phyloP scores from a whole-genome alignment of 2,113 vertebrate genomes.

The Noturus placidus region DNA sequence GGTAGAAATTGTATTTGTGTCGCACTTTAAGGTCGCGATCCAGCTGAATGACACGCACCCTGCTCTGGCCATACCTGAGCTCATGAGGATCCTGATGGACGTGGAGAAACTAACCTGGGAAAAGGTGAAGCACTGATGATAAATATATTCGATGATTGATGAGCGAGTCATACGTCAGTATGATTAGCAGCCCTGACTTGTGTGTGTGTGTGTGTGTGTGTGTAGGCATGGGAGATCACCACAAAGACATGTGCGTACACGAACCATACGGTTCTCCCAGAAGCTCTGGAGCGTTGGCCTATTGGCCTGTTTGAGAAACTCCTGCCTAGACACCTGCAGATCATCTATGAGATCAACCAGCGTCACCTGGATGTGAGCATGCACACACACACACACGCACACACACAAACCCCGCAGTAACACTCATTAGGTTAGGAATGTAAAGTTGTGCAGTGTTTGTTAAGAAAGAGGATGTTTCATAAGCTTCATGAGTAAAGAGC shows the following conservation, averaged over 20 bases:
- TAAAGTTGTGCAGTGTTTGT: not conserved
- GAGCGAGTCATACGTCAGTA: not conserved
- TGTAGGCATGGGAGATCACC: conserved; percentile 85
- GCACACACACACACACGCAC: too few species aligned
- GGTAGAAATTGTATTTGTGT: not conserved
- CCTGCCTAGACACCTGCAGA: conserved; percentile 81
- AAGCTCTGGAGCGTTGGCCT: conserved; percentile 86
- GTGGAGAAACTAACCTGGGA: conserved; percentile 84
- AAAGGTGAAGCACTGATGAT: conserved; percentile 68
- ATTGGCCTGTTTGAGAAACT: conserved; percentile 83
- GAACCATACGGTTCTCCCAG: conserved; percentile 85
- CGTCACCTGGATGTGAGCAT: conserved; percentile 77
- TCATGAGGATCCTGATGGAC: conserved; percentile 85
- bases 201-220: conserved; percentile 17
- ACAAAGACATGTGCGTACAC: conserved; percentile 84
- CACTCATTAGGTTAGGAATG: not conserved
- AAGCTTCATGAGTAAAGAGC: not conserved
- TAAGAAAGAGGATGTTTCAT: not conserved
- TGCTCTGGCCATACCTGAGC: conserved; percentile 84
- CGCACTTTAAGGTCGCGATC: conserved; percentile 78
- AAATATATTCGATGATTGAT: not conserved
- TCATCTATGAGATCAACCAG: conserved; percentile 83
- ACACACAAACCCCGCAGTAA: not conserved
- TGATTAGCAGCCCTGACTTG: not conserved
- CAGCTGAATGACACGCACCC: conserved; percentile 88